A percentile compares a stretch with the other conserved stretches of the same genome.
These are phyloP conservation scores for Papilio polytes DNA, from an alignment of 1,140 invertebrate species.

Conservation along the genomic window DNA sequence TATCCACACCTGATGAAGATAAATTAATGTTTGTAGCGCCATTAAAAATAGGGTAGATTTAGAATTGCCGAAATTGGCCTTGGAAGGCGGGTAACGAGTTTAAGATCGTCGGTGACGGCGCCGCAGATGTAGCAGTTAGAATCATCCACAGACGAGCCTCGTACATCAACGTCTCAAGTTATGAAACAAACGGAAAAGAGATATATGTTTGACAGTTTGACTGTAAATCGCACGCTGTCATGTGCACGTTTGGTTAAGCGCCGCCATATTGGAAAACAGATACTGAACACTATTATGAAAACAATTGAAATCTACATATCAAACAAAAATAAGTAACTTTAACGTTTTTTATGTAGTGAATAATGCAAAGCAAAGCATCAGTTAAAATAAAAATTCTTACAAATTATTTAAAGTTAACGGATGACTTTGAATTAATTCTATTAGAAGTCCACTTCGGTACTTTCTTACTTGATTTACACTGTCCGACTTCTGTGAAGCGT, in stretches of 20 bases:
- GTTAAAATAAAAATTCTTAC: background rate
- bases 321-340: background rate
- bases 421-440: constrained; percentile 20
- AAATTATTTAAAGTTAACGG: background rate
- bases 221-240: constrained; percentile 44
- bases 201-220: constrained; percentile 72
- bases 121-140: constrained; percentile 65
- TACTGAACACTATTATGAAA: background rate
- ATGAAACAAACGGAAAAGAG: constrained; percentile 74
- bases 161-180: constrained; percentile 76
- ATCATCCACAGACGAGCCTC: constrained; percentile 54
- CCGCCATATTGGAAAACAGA: background rate
- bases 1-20: constrained; percentile 36
- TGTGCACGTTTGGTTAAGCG: background rate
- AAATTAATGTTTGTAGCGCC: constrained; percentile 32
- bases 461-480: constrained; percentile 38
- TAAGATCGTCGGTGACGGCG: constrained; percentile 73
- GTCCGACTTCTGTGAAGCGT: constrained; percentile 43
- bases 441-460: constrained; percentile 45
- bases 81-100: constrained; percentile 68
- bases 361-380: background rate
- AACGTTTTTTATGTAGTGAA: no score
- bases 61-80: constrained; percentile 57
- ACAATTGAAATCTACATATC: background rate
- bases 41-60: constrained; percentile 59